These are phyloP conservation scores for Nasua narica DNA, from an alignment of 2,797 vertebrate species.

Conservation along the genomic window DNA sequence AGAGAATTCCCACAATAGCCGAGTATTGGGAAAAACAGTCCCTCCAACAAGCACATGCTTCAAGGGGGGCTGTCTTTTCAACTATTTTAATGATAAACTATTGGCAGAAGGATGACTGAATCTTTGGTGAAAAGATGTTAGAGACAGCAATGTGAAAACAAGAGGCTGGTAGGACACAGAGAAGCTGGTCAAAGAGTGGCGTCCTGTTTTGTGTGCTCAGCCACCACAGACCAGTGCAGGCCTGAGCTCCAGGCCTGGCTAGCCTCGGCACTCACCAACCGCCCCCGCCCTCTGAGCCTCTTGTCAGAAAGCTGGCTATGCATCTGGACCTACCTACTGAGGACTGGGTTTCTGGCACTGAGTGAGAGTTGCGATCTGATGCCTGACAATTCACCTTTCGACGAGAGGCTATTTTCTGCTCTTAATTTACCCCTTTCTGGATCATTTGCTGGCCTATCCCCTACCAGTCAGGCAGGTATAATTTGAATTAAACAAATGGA, in stretches of 20 bases:
- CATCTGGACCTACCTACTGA: background rate
- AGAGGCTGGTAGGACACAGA: background rate
- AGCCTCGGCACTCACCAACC: background rate
- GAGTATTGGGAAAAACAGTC: background rate
- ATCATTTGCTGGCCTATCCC: background rate
- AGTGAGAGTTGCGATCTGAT: background rate
- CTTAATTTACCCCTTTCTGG: background rate
- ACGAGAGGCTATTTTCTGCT: background rate
- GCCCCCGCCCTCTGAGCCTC: background rate
- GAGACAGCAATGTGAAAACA: background rate
- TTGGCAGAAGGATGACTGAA: background rate
- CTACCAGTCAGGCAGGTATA: background rate
- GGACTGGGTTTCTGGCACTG: background rate
- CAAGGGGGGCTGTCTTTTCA: background rate
- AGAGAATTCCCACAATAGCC: background rate
- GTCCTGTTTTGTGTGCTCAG: background rate
- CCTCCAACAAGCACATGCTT: background rate
- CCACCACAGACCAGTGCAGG: background rate
- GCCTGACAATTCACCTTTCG: background rate
- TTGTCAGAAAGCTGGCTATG: background rate
- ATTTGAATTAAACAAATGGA: background rate
- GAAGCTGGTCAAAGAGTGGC: background rate
- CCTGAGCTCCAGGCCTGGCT: background rate
- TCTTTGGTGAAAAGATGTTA: conserved; percentile 3
- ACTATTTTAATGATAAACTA: background rate